Percentiles rank a stretch among this genome's conserved stretches.
phyloP scores from a whole-genome alignment of 2,797 vertebrate genomes.

The Parambassis ranga region DNA sequence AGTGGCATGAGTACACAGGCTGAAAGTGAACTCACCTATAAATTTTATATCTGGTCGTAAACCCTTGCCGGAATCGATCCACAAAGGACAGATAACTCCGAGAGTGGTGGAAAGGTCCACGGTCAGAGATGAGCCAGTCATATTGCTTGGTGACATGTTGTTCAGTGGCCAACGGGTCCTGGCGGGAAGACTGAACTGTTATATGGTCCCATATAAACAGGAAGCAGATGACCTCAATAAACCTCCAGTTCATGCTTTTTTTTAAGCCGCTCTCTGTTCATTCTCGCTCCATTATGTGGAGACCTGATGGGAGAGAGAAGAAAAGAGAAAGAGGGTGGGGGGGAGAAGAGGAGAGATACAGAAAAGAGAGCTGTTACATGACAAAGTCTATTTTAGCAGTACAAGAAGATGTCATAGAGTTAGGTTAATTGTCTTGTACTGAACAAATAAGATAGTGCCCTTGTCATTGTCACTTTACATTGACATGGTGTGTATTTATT shows the following conservation, averaged over 20 bases:
- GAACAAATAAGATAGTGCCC: conserved; percentile 62
- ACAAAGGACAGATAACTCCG: conserved; percentile 99
- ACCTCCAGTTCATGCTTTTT: conserved; percentile 99
- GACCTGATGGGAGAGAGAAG: conserved; percentile 82
- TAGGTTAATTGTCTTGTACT: conserved; percentile 62
- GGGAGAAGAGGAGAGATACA: conserved; percentile 26
- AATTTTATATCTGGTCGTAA: conserved; percentile 99
- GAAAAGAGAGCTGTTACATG: conserved; percentile 57
- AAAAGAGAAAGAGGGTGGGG: conserved; percentile 18
- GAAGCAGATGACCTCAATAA: conserved; percentile 99
- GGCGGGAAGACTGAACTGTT: conserved; percentile 96
- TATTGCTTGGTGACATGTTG: conserved; percentile 99
- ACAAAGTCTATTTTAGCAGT: conserved; percentile 58
- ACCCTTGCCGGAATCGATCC: conserved; percentile 99
- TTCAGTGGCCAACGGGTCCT: conserved; percentile 92
- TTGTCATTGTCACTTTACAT: conserved; percentile 58
- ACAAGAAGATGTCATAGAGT: conserved; percentile 54
- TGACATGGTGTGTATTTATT: conserved; percentile 59
- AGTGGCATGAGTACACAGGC: conserved; percentile 30
- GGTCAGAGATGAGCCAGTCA: conserved; percentile 99
- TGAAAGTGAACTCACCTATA: conserved; percentile 90
- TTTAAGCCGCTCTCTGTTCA: conserved; percentile 99
- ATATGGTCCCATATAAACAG: conserved; percentile 99
- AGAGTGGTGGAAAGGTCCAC: conserved; percentile 99
- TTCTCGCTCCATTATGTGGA: conserved; percentile 99